These are phyloP conservation scores for Nesidiocoris tenuis DNA, from an alignment of 2,888 invertebrate species.

Conservation along the genomic window DNA sequence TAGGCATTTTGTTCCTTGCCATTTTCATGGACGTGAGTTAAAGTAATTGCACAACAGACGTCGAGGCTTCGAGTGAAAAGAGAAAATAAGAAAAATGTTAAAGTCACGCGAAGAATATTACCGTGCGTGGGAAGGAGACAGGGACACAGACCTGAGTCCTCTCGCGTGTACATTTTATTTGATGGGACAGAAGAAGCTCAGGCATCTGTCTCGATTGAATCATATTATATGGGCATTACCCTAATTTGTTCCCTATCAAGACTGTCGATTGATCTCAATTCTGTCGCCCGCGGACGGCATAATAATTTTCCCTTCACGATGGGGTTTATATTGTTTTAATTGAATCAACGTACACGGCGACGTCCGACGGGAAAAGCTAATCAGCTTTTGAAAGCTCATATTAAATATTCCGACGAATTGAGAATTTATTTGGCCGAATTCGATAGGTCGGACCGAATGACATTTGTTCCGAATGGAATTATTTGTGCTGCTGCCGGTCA, in stretches of 20 bases:
- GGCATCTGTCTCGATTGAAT: constrained; percentile 10
- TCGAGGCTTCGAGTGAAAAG: too few species aligned
- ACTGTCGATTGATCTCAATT: constrained; percentile 35
- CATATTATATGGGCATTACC: constrained; percentile 31
- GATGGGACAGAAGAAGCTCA: constrained; percentile 3
- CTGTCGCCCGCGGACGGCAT: constrained; percentile 20
- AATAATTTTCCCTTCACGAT: neutral
- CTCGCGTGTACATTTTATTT: constrained; percentile 19
- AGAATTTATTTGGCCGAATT: neutral
- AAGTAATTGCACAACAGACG: too few species aligned
- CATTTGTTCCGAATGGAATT: neutral
- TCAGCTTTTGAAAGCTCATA: neutral
- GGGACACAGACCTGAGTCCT: neutral
- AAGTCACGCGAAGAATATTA: neutral
- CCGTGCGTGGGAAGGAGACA: neutral
- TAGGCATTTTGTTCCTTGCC: too few species aligned
- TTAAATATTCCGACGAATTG: neutral
- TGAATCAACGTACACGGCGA: constrained; percentile 13
- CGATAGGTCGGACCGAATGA: neutral
- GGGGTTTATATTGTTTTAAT: constrained; percentile 29
- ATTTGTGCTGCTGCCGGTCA: neutral
- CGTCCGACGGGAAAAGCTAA: neutral
- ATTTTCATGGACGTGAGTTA: too few species aligned
- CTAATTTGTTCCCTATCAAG: constrained; percentile 33
- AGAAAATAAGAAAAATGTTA: neutral